These are phyloP conservation scores for Myoxocephalus aenaeus DNA, from an alignment of 2,797 vertebrate genomes.

Conservation along the genomic window DNA sequence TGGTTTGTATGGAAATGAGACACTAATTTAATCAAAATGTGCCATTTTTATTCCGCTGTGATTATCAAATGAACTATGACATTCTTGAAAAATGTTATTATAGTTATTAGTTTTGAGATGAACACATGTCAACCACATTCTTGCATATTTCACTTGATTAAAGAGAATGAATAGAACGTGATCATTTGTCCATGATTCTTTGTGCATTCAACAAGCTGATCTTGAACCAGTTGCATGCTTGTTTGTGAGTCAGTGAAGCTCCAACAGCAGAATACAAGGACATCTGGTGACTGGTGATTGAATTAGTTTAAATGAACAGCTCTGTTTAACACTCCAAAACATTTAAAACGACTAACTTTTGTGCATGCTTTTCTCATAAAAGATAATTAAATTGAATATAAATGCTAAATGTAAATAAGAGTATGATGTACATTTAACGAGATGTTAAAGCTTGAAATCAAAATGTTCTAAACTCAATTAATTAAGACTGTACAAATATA, in stretches of 20 bases:
- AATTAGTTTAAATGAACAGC: neutral
- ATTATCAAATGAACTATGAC: constrained; percentile 75
- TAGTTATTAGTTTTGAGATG: constrained; percentile 54
- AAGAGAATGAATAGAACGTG: constrained; percentile 35
- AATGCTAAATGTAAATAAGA: neutral
- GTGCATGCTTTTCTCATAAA: neutral
- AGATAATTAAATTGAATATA: neutral
- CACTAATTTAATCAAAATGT: constrained; percentile 74
- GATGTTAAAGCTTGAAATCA: neutral
- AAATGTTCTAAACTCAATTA: neutral
- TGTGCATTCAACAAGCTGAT: constrained; percentile 23
- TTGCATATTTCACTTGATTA: constrained; percentile 51
- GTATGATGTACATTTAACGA: neutral
- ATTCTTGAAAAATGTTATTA: constrained; percentile 43
- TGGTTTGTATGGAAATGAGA: constrained; percentile 80
- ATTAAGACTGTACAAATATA: neutral
- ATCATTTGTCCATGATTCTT: constrained; percentile 13
- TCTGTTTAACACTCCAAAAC: neutral
- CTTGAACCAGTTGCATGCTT: neutral
- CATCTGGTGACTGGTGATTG: neutral
- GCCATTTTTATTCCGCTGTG: constrained; percentile 60
- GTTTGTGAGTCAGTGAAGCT: constrained; percentile 5
- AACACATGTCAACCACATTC: constrained; percentile 47
- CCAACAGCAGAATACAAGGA: constrained; percentile 15
- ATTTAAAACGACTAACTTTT: neutral